Conservation (phyloP, 2,888 invertebrate genomes). For the Malachius bipustulatus region DNA sequence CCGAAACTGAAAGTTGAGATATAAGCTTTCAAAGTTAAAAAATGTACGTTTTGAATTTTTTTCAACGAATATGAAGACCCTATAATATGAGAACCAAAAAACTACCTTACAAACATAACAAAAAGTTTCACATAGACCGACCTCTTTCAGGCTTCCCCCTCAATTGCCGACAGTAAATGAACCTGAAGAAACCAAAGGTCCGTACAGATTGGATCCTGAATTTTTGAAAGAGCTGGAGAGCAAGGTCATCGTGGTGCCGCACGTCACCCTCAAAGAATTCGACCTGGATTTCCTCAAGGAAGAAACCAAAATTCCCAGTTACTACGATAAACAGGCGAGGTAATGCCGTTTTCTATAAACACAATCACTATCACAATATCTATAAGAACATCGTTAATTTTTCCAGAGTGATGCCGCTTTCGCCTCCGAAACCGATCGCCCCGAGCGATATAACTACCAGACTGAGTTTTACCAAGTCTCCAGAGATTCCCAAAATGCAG, state of each 20-base stretch:
- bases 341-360: constrained; percentile 17
- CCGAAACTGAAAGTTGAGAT: no score
- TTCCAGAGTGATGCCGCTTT: constrained; percentile 41
- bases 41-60: no score
- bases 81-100: no score
- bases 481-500: neutral
- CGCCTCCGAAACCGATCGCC: constrained; percentile 28
- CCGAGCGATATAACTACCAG: constrained; percentile 5
- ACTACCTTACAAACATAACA: no score
- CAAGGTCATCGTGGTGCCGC: constrained; percentile 19
- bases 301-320: constrained; percentile 30
- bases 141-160: constrained; percentile 29
- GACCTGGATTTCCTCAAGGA: constrained; percentile 33
- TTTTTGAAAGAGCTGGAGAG: constrained; percentile 58
- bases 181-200: constrained; percentile 47
- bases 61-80: constrained; percentile 5
- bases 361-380: constrained; percentile 1
- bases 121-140: no score
- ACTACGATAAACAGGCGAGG: constrained; percentile 29
- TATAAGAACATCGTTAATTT: constrained; percentile 12
- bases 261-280: constrained; percentile 32
- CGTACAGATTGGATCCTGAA: constrained; percentile 66
- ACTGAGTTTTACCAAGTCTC: constrained; percentile 1
- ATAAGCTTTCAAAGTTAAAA: no score
- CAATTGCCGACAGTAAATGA: constrained; percentile 38